Evolutionary conservation across 1,140 invertebrate species (phyloP), one percentile per base, ranked within the genome.

Genomic region (Arion vulgaris): DNA sequence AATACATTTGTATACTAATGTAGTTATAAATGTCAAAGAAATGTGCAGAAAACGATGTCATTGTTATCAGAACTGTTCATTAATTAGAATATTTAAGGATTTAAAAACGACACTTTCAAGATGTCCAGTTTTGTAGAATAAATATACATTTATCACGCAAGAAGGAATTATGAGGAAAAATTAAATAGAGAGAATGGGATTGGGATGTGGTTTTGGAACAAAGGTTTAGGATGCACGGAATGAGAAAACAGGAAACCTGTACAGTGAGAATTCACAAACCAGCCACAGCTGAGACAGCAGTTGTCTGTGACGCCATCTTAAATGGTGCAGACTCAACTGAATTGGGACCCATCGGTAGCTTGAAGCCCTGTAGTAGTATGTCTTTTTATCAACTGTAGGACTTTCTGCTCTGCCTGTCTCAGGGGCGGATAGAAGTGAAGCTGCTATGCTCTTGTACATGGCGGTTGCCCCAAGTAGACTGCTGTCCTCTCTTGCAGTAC

Each of bases 381-480:
- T 45, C 68, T 23, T 71, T 26, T 68, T 68, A 23, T 79, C 77
- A 26, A 66, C 23, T 39, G 34, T 15, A 23, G 69, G 41, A 45
- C 13, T 80, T 2, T 72, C 68, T 26, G 79, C 17, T 26, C 38
- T 32, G 68, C 45, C 51, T 9, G 38, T 7, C n/a, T 71, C 41
- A 1, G 79, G 68, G 0, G 66, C n/a, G 2, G 79, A 80, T 39
- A 80, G 45, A 15, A 80, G 69, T 69, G 79, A 72, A 5, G 79
- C 79, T 19, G 79, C 79, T n/a, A 80, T 80, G 28, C 69, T 80
- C 28, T 80, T 41, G 68, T 80, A 80, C 7, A 79, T 68, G 1
- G 32, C 77, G 57, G 78, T 83, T 39, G 79, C 82, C 45, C 74
- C 80, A 81, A 57, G 83, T 68, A 81, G 34, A 57, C 51, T 57